These are phyloP conservation scores for Sparus aurata DNA, from an alignment of 2,797 vertebrate genomes.

Conservation along the genomic window DNA sequence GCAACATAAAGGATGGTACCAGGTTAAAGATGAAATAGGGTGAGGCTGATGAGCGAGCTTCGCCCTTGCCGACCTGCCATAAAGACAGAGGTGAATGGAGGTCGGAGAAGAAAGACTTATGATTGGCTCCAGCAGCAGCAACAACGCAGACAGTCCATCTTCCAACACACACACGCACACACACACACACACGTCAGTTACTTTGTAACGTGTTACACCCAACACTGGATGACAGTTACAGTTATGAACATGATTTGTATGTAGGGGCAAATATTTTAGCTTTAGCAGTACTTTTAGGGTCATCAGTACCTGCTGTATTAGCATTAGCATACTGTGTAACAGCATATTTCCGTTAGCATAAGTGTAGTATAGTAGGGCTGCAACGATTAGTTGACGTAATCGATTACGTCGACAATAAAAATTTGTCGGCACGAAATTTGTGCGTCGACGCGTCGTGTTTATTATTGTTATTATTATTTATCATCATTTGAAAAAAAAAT, in stretches of 20 bases:
- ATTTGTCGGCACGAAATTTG: too few species aligned
- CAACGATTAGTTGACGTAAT: too few species aligned
- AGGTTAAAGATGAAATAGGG: conserved; percentile 54
- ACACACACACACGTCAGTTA: conserved; percentile 22
- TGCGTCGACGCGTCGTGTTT: too few species aligned
- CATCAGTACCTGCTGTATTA: neutral
- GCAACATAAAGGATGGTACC: conserved; percentile 17
- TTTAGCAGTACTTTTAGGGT: conserved; percentile 5
- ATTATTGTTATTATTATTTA: too few species aligned
- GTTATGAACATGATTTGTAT: conserved; percentile 21
- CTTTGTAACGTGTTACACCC: too few species aligned
- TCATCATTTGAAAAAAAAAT: too few species aligned
- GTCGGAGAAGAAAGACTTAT: conserved; percentile 68
- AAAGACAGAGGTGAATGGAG: conserved; percentile 45
- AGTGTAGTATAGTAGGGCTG: neutral
- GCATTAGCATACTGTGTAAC: neutral
- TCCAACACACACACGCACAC: neutral
- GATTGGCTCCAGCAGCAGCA: conserved; percentile 12
- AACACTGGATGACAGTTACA: too few species aligned
- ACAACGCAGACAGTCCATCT: neutral
- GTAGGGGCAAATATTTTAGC: neutral
- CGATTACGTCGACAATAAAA: too few species aligned
- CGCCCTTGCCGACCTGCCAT: conserved; percentile 40
- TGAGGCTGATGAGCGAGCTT: conserved; percentile 47
- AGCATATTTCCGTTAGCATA: neutral